These are phyloP conservation scores for Papilio glaucus DNA, from an alignment of 1,140 invertebrate genomes.

Conservation along the genomic window DNA sequence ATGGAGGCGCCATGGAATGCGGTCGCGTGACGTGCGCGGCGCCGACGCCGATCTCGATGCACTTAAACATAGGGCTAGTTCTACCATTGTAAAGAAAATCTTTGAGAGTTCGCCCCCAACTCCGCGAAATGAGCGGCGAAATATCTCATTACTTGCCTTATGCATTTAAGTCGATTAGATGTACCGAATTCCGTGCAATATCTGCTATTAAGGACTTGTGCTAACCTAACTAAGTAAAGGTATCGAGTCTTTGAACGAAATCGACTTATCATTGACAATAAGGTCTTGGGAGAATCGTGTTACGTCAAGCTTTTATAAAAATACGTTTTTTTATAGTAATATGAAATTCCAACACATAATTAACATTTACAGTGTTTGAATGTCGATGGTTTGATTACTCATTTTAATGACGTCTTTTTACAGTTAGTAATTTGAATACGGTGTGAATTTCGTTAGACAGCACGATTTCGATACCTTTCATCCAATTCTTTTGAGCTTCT, in stretches of 20 bases:
- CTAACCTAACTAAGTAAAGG: neutral
- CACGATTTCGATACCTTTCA: conserved; percentile 61
- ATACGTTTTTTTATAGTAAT: conserved; percentile 14
- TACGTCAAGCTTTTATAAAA: no score
- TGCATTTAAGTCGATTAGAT: neutral
- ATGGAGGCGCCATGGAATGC: conserved; percentile 81
- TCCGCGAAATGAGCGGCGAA: neutral
- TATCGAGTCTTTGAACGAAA: conserved; percentile 33
- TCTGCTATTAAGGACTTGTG: neutral
- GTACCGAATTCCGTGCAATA: conserved; percentile 5
- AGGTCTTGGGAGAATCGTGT: conserved; percentile 61
- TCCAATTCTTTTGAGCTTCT: conserved; percentile 38
- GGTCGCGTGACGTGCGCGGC: conserved; percentile 79
- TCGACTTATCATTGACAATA: conserved; percentile 58
- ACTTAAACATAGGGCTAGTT: conserved; percentile 74
- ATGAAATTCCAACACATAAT: conserved; percentile 66
- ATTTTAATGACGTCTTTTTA: conserved; percentile 70
- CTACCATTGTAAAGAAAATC: conserved; percentile 48
- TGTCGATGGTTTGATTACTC: conserved; percentile 70
- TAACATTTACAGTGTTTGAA: conserved; percentile 69
- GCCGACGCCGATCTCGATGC: conserved; percentile 75
- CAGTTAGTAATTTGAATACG: conserved; percentile 67
- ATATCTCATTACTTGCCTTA: conserved; percentile 18
- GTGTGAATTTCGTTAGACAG: conserved; percentile 63
- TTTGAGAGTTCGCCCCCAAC: neutral